Evolutionary conservation across 2,888 invertebrate genomes (phyloP), one percentile per base, ranked within the genome.

Genomic region (Clivina fossor): DNA sequence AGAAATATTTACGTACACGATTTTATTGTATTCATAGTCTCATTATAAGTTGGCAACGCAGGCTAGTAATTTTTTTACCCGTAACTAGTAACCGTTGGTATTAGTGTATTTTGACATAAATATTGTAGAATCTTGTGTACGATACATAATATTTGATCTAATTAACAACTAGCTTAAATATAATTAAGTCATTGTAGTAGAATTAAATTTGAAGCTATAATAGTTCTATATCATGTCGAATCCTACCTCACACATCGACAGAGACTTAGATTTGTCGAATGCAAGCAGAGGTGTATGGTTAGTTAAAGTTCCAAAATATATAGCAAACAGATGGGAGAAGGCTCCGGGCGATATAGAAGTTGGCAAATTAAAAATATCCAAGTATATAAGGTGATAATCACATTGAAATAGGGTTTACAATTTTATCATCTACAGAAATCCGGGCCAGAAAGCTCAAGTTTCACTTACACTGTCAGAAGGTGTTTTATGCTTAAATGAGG

Each of bases 261-360:
- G 85, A 61, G 90, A 90, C 72, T 78, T 96, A 60, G 95, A 96
- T 77, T 78, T 93, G 48, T 87, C 90, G 13, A 92, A 93, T 71
- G 88, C 92, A 13, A 87, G 88, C 13, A 81, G 95, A 66, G 95
- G 95, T 57, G 93, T 97, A 8, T 97, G 97, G 97, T 80, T 97
- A 4, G 97, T 97, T 0, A 97, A 97, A 77, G 88, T 89, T 7
- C 97, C 97, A 1, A 97, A 97, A 76, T 97, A 97, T 73, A 87
- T 97, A 64, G 91, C 95, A 3, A 91, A 90, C 66, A 87, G 90
- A 78, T 97, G 97, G 97, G 90, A 93, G 69, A 92, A 90, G 71
- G 86, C 92, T 5, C 84, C 88, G n/a, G 89, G 90, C 35, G 90
- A 90, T 69, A 85, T 91, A 68, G 94, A 95, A 78, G 95, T 96